Evolutionary conservation across 1,140 invertebrate species (phyloP), one percentile per base, ranked within the genome.

Genomic region (Nasonia longicornis): DNA sequence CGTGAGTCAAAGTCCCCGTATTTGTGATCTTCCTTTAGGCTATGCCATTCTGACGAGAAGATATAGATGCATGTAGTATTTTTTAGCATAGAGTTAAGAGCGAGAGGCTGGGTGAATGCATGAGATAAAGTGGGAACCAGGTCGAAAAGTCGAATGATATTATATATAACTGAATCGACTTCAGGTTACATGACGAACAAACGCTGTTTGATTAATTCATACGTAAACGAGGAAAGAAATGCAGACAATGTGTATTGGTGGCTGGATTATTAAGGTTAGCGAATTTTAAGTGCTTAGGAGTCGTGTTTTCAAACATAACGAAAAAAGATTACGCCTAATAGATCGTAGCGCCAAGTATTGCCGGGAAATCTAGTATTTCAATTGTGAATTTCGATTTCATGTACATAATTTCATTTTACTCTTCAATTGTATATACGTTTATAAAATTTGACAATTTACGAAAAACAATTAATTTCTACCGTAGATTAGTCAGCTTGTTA

Each of bases 171-270:
- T 38, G 11, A 74, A 67, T 8, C 4, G 10, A 74, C 26, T 63
- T 69, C 29, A 42, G 31, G 35, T 7, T 45, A 73, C 35, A 69
- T 74, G 22, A 64, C 31, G 11, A 81, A 42, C 35, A 73, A 66
- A 87, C 81, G 85, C 84, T 77, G 83, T 73, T 79, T 72, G 26
- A 79, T 71, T 71, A 20, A 10, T 20, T 0, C 52, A 82, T 83
- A 87, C 31, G 4, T 35, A 35, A 35, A 83, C 20, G 52, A 63
- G 86, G 63, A 80, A 74, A 85, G 72, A 89, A 88, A 90, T 91
- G 91, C 90, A 91, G 91, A 91, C 91, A 91, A 91, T 91, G 91
- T 91, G 91, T 91, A 90, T 90, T 91, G 91, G 91, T 90, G 90
- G 91, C 90, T 91, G 86, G 88, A 90, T 87, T 87, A 86, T 85